Evolutionary conservation across 2,113 vertebrate species (phyloP), one percentile per base, ranked within the genome.

Genomic region (Cebus imitator): DNA sequence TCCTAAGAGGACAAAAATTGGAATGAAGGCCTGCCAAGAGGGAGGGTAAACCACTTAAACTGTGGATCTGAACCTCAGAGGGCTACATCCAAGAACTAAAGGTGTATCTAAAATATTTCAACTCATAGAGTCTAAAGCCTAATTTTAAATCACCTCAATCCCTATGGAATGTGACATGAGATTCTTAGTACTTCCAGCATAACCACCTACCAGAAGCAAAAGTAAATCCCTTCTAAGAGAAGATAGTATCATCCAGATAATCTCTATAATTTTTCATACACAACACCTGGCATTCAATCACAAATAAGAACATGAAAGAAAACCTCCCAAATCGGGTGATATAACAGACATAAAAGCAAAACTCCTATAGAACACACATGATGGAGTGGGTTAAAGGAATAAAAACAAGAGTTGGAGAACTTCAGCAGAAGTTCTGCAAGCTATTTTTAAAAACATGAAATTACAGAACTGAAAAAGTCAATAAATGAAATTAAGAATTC

Each of bases 71-170:
- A 21, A 50, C 43, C 43, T 68, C 76, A 95, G 91, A 91, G 68
- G 20, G 48, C n/a, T 55, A 76, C 21, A 73, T 18, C 21, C 55
- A 83, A 40, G 73, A 91, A 87, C 43, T 48, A 91, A 89, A 89
- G 45, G 50, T 64, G 68, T 93, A 57, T 21, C 32, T 45, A n/a
- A 95, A 86, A 45, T 48, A 83, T 52, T 80, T 91, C 48, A 86
- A 35, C 13, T 96, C 52, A 83, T 1, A 93, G 40, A 1, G 40
- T 57, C 64, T 61, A 58, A 85, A 86, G 14, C 23, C 45, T 30
- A 66, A 43, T 79, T 93, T 94, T 90, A 68, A 96, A 87, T 70
- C 21, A 75, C 37, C 58, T 89, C 81, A 90, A 90, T 80, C 43
- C 57, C 55, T 92, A 50, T 80, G 57, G 48, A 66, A 79, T 64